These are phyloP conservation scores for human (Homo sapiens) DNA, from an alignment of 2,113 vertebrate species.

Conservation along the genomic window GRCh38 chr9:133005501-133006000, in stretches of 20 bases:
- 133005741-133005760: background rate
- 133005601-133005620: constrained; percentile 44
- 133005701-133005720: background rate
- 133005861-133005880: accelerated
- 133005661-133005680: accelerated
- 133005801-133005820: accelerated
- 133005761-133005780: accelerated
- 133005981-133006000: accelerated
- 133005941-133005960: background rate
- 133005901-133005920: background rate
- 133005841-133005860: background rate
- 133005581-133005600: background rate
- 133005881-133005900: background rate
- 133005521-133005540: background rate
- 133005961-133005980: accelerated
- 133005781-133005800: accelerated
- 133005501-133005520: background rate
- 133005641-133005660: background rate
- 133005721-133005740: accelerated
- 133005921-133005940: too few relatives aligned
- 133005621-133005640: background rate
- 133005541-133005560: background rate
- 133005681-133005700: background rate
- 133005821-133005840: accelerated
- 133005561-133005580: background rate